These are phyloP conservation scores for Gryllus longicercus DNA, from an alignment of 2,888 invertebrate species.

Conservation along the genomic window DNA sequence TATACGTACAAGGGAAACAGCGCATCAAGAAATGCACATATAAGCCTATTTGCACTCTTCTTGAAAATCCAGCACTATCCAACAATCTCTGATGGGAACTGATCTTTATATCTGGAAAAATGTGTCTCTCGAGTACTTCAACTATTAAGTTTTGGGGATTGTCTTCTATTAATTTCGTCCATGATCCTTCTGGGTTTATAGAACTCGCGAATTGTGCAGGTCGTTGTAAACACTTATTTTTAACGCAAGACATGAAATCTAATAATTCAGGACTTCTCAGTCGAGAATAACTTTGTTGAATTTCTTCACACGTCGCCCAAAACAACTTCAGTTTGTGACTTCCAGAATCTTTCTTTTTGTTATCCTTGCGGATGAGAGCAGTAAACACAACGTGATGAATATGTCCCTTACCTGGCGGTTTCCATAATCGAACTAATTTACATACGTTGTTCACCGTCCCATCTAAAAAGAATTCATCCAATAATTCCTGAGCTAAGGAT, in stretches of 20 bases:
- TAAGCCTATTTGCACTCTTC: not conserved
- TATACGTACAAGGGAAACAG: not conserved
- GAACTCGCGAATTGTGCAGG: not conserved
- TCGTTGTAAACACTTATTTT: too few relatives aligned
- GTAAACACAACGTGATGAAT: not conserved
- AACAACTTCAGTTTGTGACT: not conserved
- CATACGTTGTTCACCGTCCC: not conserved
- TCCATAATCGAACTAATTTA: not conserved
- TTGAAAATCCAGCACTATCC: constrained; percentile 20
- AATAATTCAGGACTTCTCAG: constrained; percentile 19
- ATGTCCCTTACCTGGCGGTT: not conserved
- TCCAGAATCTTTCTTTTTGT: not conserved
- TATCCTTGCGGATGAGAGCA: not conserved
- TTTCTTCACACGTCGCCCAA: not conserved
- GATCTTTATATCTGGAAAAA: not conserved
- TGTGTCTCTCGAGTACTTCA: constrained; percentile 21
- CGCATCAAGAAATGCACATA: not conserved
- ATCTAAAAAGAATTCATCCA: not conserved
- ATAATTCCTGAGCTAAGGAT: not conserved
- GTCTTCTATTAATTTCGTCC: not conserved
- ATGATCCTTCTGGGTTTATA: not conserved
- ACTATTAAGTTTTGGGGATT: not conserved
- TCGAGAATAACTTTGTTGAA: not conserved
- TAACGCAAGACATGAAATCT: constrained; percentile 5
- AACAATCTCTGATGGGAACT: not conserved